A percentile compares a stretch with the other conserved stretches of the same genome.
These are phyloP conservation scores for Pseudomyrmex gracilis DNA, from an alignment of 1,140 invertebrate species.

Conservation along the genomic window DNA sequence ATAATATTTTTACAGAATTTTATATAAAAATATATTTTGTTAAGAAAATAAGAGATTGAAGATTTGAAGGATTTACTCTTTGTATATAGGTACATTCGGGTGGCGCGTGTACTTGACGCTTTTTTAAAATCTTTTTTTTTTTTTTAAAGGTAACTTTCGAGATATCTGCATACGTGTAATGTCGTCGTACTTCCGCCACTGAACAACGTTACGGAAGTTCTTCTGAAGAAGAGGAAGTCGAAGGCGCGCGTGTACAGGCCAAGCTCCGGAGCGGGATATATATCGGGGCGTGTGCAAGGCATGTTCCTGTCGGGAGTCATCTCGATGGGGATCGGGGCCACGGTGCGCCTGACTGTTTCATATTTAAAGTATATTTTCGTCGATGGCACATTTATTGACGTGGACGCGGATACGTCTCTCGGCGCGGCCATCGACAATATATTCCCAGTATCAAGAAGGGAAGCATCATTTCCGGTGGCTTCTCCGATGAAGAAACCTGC, in stretches of 20 bases:
- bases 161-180: conserved; percentile 26
- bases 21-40: too few species aligned
- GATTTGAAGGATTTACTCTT: too few species aligned
- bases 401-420: conserved; percentile 57
- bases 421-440: conserved; percentile 75
- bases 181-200: conserved; percentile 48
- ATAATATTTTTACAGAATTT: too few species aligned
- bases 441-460: conserved; percentile 73
- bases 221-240: conserved; percentile 57
- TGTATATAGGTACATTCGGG: too few species aligned
- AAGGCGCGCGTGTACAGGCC: conserved; percentile 12
- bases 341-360: conserved; percentile 84
- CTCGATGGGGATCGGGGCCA: conserved; percentile 79
- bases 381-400: conserved; percentile 79
- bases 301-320: conserved; percentile 82
- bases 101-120: too few species aligned
- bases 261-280: not conserved
- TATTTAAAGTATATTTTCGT: conserved; percentile 84
- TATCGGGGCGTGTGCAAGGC: conserved; percentile 66
- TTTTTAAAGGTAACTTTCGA: not conserved
- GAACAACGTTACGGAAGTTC: conserved; percentile 59
- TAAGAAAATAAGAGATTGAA: too few species aligned
- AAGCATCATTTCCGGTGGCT: conserved; percentile 85
- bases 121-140: too few species aligned
- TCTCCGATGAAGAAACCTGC: conserved; percentile 85